Base-by-base conservation (phyloP, 2,797 vertebrate genomes). In the Tapirus indicus region DNA sequence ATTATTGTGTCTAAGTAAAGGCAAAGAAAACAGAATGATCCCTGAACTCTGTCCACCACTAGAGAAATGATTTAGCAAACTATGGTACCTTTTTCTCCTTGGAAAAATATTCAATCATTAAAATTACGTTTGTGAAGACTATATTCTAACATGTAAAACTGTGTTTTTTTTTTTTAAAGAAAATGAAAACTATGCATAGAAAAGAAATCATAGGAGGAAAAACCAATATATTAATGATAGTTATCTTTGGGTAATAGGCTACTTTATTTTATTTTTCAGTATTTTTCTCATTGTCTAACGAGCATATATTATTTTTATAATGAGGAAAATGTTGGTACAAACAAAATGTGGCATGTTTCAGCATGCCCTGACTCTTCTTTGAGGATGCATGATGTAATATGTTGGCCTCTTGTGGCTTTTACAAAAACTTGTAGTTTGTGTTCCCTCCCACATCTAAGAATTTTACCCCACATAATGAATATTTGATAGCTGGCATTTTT, bases 261-360 rank as follows among this genome's bases (percentile, higher is more conserved):
- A 32, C 23, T 85, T 82, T 69, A 72, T 89, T 49, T 32, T 74
- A 41, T 60, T 80, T 92, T 82, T 92, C 23, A 20, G n/a, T 80
- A 69, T 89, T 92, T 84, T 72, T 18, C 2, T 87, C 52, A 83
- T 56, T 71, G 32, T 64, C 62, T 87, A 79, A 84, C 56, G 62
- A 94, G 25, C 69, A 71, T 21, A 18, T 64, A 21, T 90, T 41
- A 62, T 88, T 91, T 94, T 84, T 72, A 72, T 21, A 85, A 83
- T 47, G 2, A 83, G 29, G 44, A 88, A 84, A 88, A 69, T 62
- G 41, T 27, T 91, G 47, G 18, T 82, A 62, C 64, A 71, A 96
- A 60, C 60, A 91, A 75, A 91, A 75, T 58, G 44, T 29, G 86
- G 77, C 88, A 79, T 79, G 88, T 84, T 84, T 83, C 75, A 91